Evolutionary conservation across 1,140 invertebrate genomes (phyloP).

Genomic region (Drosophila littoralis): DNA sequence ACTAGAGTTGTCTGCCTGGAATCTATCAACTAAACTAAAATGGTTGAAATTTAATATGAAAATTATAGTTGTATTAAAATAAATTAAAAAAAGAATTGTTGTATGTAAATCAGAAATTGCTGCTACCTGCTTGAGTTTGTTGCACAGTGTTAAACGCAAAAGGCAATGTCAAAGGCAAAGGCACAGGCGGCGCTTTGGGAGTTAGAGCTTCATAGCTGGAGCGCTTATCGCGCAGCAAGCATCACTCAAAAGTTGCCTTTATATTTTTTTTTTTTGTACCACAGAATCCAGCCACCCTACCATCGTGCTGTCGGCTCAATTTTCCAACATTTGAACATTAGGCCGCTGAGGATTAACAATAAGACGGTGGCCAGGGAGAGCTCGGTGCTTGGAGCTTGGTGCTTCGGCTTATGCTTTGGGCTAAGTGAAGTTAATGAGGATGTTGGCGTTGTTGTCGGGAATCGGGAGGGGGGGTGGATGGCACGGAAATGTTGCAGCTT

Average conservation of each 20-base stretch:
- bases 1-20: too few species aligned
- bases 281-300: neutral
- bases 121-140: neutral
- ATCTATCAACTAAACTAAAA: too few species aligned
- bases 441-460: neutral
- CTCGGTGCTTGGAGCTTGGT: conserved; percentile 2
- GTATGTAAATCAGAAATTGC: neutral
- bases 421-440: conserved; percentile 69
- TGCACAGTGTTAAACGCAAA: conserved; percentile 30
- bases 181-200: conserved; percentile 39
- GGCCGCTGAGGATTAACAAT: conserved; percentile 77
- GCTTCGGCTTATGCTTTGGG: conserved; percentile 53
- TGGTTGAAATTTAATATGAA: too few species aligned
- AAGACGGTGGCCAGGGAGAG: conserved; percentile 37
- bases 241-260: conserved; percentile 78
- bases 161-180: conserved; percentile 45
- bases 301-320: conserved; percentile 67
- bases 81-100: neutral
- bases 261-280: conserved; percentile 46
- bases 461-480: neutral
- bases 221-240: conserved; percentile 73
- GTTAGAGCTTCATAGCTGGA: conserved; percentile 53
- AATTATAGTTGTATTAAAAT: neutral
- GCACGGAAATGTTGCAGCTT: conserved; percentile 55
- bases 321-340: conserved; percentile 83